Percentiles rank a stretch among this genome's conserved stretches.
phyloP scores from a whole-genome alignment of 30 jellyfish, hydroid and myxozoan species.

The Turritopsis rubra region DNA sequence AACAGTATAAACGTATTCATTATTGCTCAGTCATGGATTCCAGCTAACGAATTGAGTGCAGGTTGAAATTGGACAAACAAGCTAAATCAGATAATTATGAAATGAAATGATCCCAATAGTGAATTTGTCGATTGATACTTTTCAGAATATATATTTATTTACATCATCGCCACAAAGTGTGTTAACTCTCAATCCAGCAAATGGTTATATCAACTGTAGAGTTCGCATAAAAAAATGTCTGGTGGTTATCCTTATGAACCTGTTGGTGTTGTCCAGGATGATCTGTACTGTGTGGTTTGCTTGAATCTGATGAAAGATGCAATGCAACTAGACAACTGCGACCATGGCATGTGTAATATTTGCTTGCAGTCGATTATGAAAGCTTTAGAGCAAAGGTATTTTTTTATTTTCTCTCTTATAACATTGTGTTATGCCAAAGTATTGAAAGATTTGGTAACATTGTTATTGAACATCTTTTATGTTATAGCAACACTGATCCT shows the following conservation, averaged over 20 bases:
- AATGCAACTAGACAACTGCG: background rate
- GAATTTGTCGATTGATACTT: too few relatives aligned
- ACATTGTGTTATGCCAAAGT: conserved; percentile 11
- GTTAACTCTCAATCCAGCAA: background rate
- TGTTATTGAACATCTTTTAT: too few relatives aligned
- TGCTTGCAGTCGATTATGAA: background rate
- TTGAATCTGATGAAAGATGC: background rate
- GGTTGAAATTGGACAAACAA: too few relatives aligned
- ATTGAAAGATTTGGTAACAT: too few relatives aligned
- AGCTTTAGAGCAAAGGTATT: background rate
- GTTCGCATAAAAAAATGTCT: background rate
- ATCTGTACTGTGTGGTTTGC: background rate
- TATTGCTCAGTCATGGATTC: too few relatives aligned
- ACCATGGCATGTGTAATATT: background rate
- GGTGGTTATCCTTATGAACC: background rate
- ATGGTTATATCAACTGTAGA: background rate
- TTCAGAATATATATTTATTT: too few relatives aligned
- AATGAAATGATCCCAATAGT: too few relatives aligned
- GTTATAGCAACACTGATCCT: background rate
- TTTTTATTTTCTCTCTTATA: background rate
- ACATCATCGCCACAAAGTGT: too few relatives aligned
- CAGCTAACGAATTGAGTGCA: too few relatives aligned
- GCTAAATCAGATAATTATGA: too few relatives aligned
- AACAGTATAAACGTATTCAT: too few relatives aligned
- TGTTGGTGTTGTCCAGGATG: background rate